Base-by-base conservation (phyloP, 2,888 invertebrate genomes). In the Fragum fragum region DNA sequence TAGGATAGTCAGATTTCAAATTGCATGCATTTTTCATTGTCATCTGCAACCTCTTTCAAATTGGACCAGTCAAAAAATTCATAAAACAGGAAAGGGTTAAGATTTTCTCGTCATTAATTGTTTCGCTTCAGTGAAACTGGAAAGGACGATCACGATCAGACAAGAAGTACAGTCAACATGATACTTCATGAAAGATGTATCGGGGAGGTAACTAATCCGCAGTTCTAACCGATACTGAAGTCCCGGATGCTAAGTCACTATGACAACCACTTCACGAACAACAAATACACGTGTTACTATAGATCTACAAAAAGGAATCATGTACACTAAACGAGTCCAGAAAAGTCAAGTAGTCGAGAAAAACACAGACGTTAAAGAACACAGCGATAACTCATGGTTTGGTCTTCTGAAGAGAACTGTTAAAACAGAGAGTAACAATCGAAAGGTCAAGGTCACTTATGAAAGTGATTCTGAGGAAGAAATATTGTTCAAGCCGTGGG, bases 391-490 rank as follows among this genome's bases (percentile, higher is more conserved):
- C 7, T 47, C 47, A 9, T 47, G 47, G 47, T 47, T 47, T 16
- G 47, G 47, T 18, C 14, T 47, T 47, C 2, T 47, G 16, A 5
- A 47, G 47, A 47, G 47, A 47, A 9, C 47, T 18, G 14, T 47
- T 14, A 47, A 47, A 47, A 47, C 47, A 5, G 47, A 47, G 14
- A 47, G n/a, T n/a, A 47, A 47, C 47, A 47, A 5, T 14, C 5
- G 47, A 47, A 47, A 47, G 14, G 47, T 47, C 47, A 14, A 47
- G 47, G 47, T 47, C 18, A 47, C n/a, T 18, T 47, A 47, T 14
- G 47, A 47, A 47, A 47, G 47, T 47, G 47, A 47, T 16, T 47
- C 47, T 47, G 47, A 47, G 16, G 47, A 47, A 47, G 47, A 47
- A 47, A 47, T 47, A 47, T n/a, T 47, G 18, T 47, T 47, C n/a